A percentile compares a stretch with the other conserved stretches of the same genome.
Evolutionary conservation across 2,797 vertebrate genomes (phyloP).

Genomic region (Sciaenops ocellatus): DNA sequence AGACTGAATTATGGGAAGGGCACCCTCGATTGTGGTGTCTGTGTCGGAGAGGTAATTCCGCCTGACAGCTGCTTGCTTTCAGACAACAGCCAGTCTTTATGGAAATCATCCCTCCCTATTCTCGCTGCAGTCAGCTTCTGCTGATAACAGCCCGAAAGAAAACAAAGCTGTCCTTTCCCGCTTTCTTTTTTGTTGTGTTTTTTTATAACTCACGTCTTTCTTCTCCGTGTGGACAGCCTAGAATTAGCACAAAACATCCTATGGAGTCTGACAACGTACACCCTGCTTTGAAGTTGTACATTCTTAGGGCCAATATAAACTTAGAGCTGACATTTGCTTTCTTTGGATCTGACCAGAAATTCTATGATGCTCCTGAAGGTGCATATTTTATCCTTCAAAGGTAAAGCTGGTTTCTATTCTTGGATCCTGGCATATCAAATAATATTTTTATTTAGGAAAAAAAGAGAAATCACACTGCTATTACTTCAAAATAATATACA

Average conservation of each 20-base stretch:
- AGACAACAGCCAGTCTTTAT: conserved; percentile 86
- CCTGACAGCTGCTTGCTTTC: conserved; percentile 86
- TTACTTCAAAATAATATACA: background rate
- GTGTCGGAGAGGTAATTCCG: conserved; percentile 83
- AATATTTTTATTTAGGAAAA: background rate
- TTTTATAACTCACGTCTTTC: background rate
- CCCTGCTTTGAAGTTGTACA: conserved; percentile 20
- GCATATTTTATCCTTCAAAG: conserved; percentile 16
- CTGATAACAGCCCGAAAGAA: conserved; percentile 72
- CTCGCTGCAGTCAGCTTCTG: conserved; percentile 67
- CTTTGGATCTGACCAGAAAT: conserved; percentile 26
- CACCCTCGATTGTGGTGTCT: conserved; percentile 84
- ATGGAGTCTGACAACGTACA: conserved; percentile 33
- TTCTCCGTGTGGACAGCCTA: conserved; percentile 36
- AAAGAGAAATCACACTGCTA: background rate
- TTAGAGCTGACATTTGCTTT: conserved; percentile 2
- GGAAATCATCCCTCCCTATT: conserved; percentile 81
- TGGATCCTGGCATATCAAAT: background rate
- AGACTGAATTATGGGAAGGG: conserved; percentile 85
- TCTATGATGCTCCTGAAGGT: conserved; percentile 6
- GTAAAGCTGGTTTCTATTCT: conserved; percentile 19
- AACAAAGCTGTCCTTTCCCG: conserved; percentile 74
- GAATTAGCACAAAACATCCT: conserved; percentile 53
- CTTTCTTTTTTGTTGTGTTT: conserved; percentile 17
- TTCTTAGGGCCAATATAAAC: conserved; percentile 25